phyloP scores from a whole-genome alignment of 1,140 invertebrate genomes.

The Araneus ventricosus region DNA sequence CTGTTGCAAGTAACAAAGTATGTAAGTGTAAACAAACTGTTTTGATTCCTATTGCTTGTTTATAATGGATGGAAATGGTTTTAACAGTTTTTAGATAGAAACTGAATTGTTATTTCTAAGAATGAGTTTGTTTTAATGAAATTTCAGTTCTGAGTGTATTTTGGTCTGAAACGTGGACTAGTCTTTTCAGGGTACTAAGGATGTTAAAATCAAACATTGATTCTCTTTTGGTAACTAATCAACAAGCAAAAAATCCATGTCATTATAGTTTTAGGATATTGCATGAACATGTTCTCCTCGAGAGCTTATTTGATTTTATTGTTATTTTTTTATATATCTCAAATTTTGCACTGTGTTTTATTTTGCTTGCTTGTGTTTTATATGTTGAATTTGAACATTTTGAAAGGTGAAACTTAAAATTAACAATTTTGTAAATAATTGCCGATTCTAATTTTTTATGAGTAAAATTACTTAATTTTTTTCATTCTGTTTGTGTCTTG shows the following conservation, averaged over 20 bases:
- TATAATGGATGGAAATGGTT: too few species aligned
- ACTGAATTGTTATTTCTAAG: too few species aligned
- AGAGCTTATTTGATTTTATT: constrained; percentile 29
- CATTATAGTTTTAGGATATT: neutral
- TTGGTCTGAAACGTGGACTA: neutral
- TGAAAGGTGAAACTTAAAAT: neutral
- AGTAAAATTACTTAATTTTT: constrained; percentile 35
- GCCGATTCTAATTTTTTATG: neutral
- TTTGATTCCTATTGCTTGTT: too few species aligned
- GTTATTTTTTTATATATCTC: neutral
- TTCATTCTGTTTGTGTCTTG: neutral
- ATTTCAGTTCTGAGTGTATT: neutral
- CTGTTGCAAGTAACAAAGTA: too few species aligned
- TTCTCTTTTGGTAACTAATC: neutral
- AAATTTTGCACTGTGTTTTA: neutral
- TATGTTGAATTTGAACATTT: neutral
- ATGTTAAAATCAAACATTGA: neutral
- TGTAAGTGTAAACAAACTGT: too few species aligned
- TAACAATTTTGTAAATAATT: neutral
- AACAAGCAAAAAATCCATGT: neutral
- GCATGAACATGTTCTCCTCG: neutral
- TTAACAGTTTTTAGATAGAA: too few species aligned
- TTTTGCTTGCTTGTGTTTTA: neutral
- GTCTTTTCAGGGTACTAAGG: neutral
- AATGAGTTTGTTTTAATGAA: too few species aligned